Base-by-base conservation (phyloP, 2,113 vertebrate genomes). In the Heterochromis multidens region DNA sequence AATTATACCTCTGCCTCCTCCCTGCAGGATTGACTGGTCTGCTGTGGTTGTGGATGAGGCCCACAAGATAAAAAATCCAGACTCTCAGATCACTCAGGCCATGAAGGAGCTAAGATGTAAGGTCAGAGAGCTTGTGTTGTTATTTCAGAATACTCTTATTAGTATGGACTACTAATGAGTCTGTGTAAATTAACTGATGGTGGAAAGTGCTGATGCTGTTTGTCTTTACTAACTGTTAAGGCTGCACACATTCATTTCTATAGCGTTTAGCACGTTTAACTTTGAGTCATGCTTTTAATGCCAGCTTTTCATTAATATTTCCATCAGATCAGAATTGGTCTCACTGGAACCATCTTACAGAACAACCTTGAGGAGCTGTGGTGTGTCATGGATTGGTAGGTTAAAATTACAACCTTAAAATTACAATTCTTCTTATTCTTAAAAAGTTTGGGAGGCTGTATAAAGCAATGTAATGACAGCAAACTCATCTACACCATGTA, bases 361-460 rank as follows among this genome's bases (percentile, higher is more conserved):
- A 99, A 99, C 87, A 98, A 98, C 91, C 97, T 99, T 92, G 97
- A 98, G 70, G 99, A 99, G 76, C 95, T 99, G 85, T 99, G 98
- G 98, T 99, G 98, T 96, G 97, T 99, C 81, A 97, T 99, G 97
- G 98, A 99, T 95, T 99, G 99, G 98, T 99, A 77, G 2, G 89
- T 84, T 40, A 43, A 25, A 7, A 67, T 13, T 1, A 33, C 27
- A 72, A 54, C 17, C 70, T 54, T 31, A 70, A 46, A 70, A 27
- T 31, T 52, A n/a, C 67, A 52, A 14, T n/a, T n/a, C 27, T 17
- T 17, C 4, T 54, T 74, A 21, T 74, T 74, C n/a, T 74, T n/a
- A 74, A 74, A 74, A 74, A 21, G 17, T 21, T 6, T 72, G 10
- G 7, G 43, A 74, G 17, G 25, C 70, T 52, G 17, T 52, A 33